phyloP scores from a whole-genome alignment of 2,888 invertebrate genomes.

The Diarsia brunnea region DNA sequence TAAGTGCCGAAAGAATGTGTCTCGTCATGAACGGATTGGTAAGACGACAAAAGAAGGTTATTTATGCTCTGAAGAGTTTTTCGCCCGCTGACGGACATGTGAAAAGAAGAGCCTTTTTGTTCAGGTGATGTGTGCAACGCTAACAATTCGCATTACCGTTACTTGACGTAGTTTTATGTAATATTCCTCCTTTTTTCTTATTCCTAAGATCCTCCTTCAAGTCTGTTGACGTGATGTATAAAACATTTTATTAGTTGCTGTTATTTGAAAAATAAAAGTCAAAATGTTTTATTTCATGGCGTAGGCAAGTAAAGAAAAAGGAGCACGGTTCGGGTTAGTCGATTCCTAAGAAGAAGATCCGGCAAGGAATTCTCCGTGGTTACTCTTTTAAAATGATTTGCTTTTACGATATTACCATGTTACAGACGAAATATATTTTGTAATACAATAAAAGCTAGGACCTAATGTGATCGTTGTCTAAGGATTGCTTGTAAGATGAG shows the following conservation, averaged over 20 bases:
- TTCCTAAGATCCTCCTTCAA: neutral
- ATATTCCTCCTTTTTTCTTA: neutral
- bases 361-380: too few species aligned
- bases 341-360: too few species aligned
- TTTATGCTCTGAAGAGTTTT: slow-evolving; percentile 6
- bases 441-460: neutral
- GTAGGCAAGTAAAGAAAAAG: too few species aligned
- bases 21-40: slow-evolving; percentile 5
- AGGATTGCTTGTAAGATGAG: neutral
- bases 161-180: neutral
- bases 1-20: slow-evolving; percentile 11
- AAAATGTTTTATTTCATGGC: too few species aligned
- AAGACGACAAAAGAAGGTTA: slow-evolving; percentile 2
- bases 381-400: too few species aligned
- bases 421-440: neutral
- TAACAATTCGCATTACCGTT: slow-evolving; percentile 1
- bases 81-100: neutral
- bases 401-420: too few species aligned
- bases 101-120: slow-evolving; percentile 14
- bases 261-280: neutral
- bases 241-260: slow-evolving; percentile 1
- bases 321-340: too few species aligned
- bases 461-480: neutral
- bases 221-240: neutral
- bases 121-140: neutral